Evolutionary conservation across 2,113 vertebrate species (phyloP), one percentile per base, ranked within the genome.

Genomic region (Taxidea taxus): DNA sequence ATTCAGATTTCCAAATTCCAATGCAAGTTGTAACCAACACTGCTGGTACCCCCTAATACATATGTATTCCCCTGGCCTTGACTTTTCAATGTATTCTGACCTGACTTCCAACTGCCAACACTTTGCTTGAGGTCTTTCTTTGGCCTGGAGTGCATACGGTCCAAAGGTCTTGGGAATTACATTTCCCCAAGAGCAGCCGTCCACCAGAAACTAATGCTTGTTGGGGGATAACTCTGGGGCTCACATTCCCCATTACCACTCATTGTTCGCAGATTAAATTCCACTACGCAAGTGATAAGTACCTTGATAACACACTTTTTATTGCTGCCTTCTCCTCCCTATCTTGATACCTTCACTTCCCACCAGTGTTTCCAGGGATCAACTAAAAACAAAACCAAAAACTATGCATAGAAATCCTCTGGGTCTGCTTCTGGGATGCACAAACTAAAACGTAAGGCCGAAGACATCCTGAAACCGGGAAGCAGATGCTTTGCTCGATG

Each of bases 61-160:
- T 70, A 72, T 39, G 34, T 70, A 68, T 68, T 27, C 16, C 2
- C 34, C 29, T 42, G 37, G 58, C 10, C 72, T 72, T 93, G 27
- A 87, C 25, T 20, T 93, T 42, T 47, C 44, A 54, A 31, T 29
- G 15, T 23, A 18, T 60, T 81, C 39, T 29, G 3, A 70, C 29
- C 60, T 49, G 16, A 72, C 42, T 70, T 44, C 20, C 82, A 81
- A 10, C 29, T 27, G 44, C 70, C 44, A 27, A 12, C 31, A 49
- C 31, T 85, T 49, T 62, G 62, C 47, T 21, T 39, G 51, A 75
- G 44, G 23, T 31, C 9, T 47, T 84, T 96, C 75, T 89, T 77
- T 44, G 34, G 23, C 29, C 56, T 54, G 49, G 34, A 47, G 54
- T 37, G 31, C 25, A 1, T 2, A 8, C 8, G 21, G 44, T 34